Evolutionary conservation across 2,113 vertebrate genomes (phyloP).

Genomic region (Sterna hirundo): DNA sequence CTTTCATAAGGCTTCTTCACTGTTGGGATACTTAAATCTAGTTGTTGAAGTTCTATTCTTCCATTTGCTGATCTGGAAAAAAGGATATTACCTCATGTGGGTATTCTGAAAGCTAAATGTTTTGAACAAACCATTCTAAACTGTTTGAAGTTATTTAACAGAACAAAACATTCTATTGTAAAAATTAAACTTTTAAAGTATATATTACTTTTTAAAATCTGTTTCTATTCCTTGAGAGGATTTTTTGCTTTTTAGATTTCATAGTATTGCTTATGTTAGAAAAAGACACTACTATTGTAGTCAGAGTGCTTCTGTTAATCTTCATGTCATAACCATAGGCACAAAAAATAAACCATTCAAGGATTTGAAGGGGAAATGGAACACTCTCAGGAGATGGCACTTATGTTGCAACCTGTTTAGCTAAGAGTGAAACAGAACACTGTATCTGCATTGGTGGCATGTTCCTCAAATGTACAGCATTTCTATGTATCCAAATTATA

Average conservation of each 20-base stretch:
- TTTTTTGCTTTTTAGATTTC: neutral
- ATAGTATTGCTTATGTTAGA: neutral
- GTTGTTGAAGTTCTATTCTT: neutral
- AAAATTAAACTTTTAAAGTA: neutral
- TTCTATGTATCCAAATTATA: neutral
- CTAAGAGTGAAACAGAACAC: neutral
- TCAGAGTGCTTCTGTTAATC: neutral
- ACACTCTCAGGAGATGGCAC: neutral
- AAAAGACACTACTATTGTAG: neutral
- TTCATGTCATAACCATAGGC: neutral
- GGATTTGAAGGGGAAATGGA: neutral
- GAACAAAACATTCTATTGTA: neutral
- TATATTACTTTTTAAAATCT: neutral
- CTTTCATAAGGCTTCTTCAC: neutral
- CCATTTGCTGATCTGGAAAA: neutral
- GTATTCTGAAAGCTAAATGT: neutral
- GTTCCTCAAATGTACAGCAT: neutral
- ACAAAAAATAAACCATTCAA: neutral
- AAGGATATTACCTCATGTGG: neutral
- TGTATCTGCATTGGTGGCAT: neutral
- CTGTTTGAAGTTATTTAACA: neutral
- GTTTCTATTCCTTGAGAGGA: neutral
- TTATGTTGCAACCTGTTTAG: neutral
- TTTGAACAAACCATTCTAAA: neutral
- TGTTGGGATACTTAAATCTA: neutral